Conservation (phyloP, 37 sponge, comb jelly and placozoan genomes). For the Bolinopsis microptera region DNA sequence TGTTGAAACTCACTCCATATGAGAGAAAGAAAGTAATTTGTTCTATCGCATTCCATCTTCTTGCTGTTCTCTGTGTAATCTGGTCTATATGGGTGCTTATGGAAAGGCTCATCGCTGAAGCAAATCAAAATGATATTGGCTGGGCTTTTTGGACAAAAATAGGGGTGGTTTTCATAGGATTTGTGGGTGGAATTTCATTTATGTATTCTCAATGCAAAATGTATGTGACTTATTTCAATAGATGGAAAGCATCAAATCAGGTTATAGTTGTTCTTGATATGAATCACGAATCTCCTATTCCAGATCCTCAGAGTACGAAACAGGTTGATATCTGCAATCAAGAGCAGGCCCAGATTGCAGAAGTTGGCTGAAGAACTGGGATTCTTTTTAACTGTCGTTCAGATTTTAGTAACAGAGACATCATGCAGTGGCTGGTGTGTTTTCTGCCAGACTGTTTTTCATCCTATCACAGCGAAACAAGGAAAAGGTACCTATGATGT, state of each 20-base stretch:
- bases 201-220: conserved; percentile 64
- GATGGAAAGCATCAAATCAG: conserved; percentile 58
- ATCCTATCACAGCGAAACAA: too few relatives aligned
- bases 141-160: conserved; percentile 65
- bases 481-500: too few relatives aligned
- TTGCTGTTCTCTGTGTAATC: conserved; percentile 47
- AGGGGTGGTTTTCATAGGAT: conserved; percentile 63
- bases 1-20: conserved; percentile 49
- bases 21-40: conserved; percentile 60
- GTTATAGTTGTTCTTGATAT: conserved; percentile 47
- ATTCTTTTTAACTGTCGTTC: not conserved
- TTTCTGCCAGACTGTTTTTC: too few relatives aligned
- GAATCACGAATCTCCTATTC: not conserved
- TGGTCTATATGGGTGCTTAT: conserved; percentile 61
- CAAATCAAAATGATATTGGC: conserved; percentile 23
- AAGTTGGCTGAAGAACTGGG: not conserved
- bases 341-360: conserved; percentile 16
- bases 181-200: conserved; percentile 61
- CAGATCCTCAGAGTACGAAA: not conserved
- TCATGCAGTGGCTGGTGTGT: not conserved
- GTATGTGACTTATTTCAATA: conserved; percentile 64
- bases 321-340: conserved; percentile 43
- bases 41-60: conserved; percentile 57
- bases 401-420: not conserved
- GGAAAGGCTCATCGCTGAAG: conserved; percentile 41